Evolutionary conservation across 2,888 invertebrate species (phyloP).

Genomic region (Sarcophaga variegata): DNA sequence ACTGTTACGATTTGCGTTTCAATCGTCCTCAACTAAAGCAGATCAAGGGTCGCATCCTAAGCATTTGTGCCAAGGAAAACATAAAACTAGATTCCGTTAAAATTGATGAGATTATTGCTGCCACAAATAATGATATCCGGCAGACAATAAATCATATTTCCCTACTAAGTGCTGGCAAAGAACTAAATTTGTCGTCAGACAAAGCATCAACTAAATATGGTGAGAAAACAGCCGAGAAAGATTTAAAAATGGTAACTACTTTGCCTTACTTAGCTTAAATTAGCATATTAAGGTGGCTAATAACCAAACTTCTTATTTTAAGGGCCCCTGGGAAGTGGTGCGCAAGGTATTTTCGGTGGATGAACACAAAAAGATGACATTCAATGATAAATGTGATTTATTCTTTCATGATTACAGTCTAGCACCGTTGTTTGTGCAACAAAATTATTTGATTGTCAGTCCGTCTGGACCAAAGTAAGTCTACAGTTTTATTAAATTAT

Average conservation of each 20-base stretch:
- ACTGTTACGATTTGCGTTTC: conserved; percentile 96
- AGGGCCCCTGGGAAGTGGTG: conserved; percentile 97
- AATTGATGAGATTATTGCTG: conserved; percentile 90
- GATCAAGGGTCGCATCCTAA: conserved; percentile 95
- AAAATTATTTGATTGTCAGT: conserved; percentile 94
- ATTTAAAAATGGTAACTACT: conserved; percentile 87
- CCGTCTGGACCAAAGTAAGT: conserved; percentile 88
- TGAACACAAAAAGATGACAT: conserved; percentile 89
- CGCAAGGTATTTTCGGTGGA: conserved; percentile 92
- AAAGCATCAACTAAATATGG: conserved; percentile 83
- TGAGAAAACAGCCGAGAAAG: conserved; percentile 87
- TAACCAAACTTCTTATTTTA: conserved; percentile 64
- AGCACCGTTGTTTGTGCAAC: conserved; percentile 98
- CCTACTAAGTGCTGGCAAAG: conserved; percentile 87
- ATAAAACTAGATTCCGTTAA: conserved; percentile 90
- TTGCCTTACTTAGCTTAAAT: no score
- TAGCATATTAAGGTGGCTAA: no score
- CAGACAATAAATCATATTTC: conserved; percentile 96
- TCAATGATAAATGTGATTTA: conserved; percentile 92
- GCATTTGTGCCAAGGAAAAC: conserved; percentile 95
- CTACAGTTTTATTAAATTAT: background rate
- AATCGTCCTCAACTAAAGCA: conserved; percentile 93
- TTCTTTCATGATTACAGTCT: conserved; percentile 99
- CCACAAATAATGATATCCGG: conserved; percentile 95
- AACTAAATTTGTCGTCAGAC: conserved; percentile 81